These are phyloP conservation scores for Euborellia annulipes DNA, from an alignment of 1,140 invertebrate genomes.

Conservation along the genomic window DNA sequence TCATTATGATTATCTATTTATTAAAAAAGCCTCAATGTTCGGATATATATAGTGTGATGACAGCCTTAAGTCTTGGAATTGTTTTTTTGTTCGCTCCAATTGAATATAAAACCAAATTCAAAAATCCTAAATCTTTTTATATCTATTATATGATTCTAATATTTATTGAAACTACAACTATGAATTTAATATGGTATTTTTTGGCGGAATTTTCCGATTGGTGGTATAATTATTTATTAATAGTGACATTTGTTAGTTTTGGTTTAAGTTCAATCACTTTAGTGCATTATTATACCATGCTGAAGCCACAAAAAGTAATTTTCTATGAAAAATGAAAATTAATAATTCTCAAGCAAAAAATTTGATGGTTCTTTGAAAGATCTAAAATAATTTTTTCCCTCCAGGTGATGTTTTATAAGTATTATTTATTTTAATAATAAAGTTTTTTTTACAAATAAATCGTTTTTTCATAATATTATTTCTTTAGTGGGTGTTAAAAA, in stretches of 20 bases:
- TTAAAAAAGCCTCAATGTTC: slow-evolving; percentile 38
- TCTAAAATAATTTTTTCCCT: too few relatives aligned
- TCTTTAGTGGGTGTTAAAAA: too few relatives aligned
- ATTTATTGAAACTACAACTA: slow-evolving; percentile 42
- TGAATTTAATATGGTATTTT: slow-evolving; percentile 45
- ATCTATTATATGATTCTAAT: slow-evolving; percentile 43
- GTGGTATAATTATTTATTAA: slow-evolving; percentile 26
- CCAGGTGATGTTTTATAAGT: too few relatives aligned
- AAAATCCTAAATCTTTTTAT: slow-evolving; percentile 45
- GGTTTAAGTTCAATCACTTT: slow-evolving; percentile 24
- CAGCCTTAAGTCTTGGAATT: slow-evolving; percentile 45
- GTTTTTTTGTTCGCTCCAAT: slow-evolving; percentile 55
- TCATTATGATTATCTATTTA: slow-evolving; percentile 37
- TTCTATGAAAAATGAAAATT: too few relatives aligned
- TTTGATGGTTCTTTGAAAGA: too few relatives aligned
- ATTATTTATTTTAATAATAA: too few relatives aligned
- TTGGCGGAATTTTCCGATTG: slow-evolving; percentile 33
- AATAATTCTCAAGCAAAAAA: too few relatives aligned
- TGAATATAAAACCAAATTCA: slow-evolving; percentile 58
- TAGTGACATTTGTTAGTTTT: slow-evolving; percentile 24
- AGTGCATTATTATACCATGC: slow-evolving; percentile 23
- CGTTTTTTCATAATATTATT: too few relatives aligned
- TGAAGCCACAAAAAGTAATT: slow-evolving; percentile 27
- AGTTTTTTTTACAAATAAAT: too few relatives aligned
- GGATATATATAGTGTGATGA: slow-evolving; percentile 34